phyloP scores from a whole-genome alignment of 2,888 invertebrate genomes.

The Nomada hirtipes region DNA sequence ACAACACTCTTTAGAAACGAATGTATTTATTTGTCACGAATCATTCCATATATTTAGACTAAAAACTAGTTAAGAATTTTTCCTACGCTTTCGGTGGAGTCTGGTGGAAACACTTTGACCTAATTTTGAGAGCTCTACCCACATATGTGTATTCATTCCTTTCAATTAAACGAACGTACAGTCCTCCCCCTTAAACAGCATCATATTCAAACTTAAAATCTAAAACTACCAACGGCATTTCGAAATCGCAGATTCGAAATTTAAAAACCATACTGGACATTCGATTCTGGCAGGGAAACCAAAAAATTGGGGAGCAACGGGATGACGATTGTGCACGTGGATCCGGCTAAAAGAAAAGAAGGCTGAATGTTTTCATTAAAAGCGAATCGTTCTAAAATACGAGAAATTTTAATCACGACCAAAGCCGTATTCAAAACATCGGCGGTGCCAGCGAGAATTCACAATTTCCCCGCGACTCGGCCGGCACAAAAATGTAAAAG shows the following conservation, averaged over 20 bases:
- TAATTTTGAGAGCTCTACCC: too few species aligned
- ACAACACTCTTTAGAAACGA: too few species aligned
- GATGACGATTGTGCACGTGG: neutral
- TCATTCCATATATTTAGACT: too few species aligned
- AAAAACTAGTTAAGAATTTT: too few species aligned
- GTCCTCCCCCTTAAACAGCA: too few species aligned
- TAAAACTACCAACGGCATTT: neutral
- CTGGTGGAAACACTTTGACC: too few species aligned
- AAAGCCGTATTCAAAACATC: constrained; percentile 11
- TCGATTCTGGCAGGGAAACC: neutral
- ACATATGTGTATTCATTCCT: too few species aligned
- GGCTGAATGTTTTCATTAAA: constrained; percentile 14
- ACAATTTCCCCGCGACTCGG: constrained; percentile 12
- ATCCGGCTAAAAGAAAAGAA: neutral
- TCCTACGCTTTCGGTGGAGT: too few species aligned
- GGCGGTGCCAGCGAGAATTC: neutral
- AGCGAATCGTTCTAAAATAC: constrained; percentile 18
- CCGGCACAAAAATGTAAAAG: constrained; percentile 25
- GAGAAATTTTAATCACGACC: constrained; percentile 35
- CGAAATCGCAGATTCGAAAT: neutral
- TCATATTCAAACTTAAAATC: neutral
- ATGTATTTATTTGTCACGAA: too few species aligned
- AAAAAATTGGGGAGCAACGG: neutral
- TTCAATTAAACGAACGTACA: too few species aligned
- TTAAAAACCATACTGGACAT: neutral